A percentile compares a stretch with the other conserved stretches of the same genome.
Evolutionary conservation across 1,140 invertebrate species (phyloP).

Genomic region (Aphaenogaster rudis): DNA sequence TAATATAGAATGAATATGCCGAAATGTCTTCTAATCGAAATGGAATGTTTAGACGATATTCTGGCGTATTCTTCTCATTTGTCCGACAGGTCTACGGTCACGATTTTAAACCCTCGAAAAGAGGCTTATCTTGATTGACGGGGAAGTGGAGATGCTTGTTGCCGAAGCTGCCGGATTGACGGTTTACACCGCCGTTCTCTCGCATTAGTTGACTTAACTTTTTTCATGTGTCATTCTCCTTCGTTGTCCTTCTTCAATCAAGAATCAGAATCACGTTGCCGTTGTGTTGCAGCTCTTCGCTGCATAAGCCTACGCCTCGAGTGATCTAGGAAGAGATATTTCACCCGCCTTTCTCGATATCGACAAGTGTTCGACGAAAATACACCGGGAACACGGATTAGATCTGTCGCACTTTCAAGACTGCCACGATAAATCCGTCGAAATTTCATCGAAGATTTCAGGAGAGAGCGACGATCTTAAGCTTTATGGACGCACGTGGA

Average conservation of each 20-base stretch:
- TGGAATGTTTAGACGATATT: slow-evolving; percentile 60
- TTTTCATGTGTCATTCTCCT: slow-evolving; percentile 48
- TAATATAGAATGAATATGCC: not conserved
- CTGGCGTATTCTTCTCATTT: slow-evolving; percentile 16
- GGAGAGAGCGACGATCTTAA: slow-evolving; percentile 41
- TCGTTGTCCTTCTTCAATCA: slow-evolving; percentile 2
- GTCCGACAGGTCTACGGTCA: slow-evolving; percentile 49
- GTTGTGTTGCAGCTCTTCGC: not conserved
- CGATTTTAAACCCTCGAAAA: slow-evolving; percentile 73
- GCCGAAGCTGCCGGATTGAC: slow-evolving; percentile 70
- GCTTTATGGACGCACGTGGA: slow-evolving; percentile 58
- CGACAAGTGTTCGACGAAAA: slow-evolving; percentile 38
- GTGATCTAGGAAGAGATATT: slow-evolving; percentile 41
- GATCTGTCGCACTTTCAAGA: slow-evolving; percentile 45
- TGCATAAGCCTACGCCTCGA: slow-evolving; percentile 42
- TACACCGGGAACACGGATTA: slow-evolving; percentile 50
- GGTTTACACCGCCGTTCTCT: slow-evolving; percentile 71
- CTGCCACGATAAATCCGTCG: slow-evolving; percentile 51
- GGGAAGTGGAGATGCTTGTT: slow-evolving; percentile 64
- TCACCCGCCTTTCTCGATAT: slow-evolving; percentile 38
- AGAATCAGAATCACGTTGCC: slow-evolving; percentile 19
- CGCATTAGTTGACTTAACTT: slow-evolving; percentile 69
- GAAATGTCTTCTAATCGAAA: not conserved
- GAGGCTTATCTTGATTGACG: slow-evolving; percentile 76
- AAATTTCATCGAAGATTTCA: slow-evolving; percentile 62